Evolutionary conservation across 2,888 invertebrate species (phyloP).

Genomic region (Agrypnus murinus): DNA sequence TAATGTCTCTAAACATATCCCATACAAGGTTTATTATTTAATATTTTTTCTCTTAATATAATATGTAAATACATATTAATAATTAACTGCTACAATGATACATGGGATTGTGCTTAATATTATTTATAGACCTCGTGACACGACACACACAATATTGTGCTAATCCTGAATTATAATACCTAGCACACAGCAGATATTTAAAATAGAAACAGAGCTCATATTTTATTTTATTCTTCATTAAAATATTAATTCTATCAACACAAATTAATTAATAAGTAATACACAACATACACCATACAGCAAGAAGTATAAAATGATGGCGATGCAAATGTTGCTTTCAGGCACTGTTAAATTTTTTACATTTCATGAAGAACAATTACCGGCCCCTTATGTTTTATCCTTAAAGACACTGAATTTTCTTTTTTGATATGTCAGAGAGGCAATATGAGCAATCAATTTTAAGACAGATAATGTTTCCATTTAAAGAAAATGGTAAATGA

Average conservation of each 20-base stretch:
- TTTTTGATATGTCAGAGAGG: constrained; percentile 30
- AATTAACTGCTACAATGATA: constrained; percentile 41
- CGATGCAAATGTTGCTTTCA: constrained; percentile 50
- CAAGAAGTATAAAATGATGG: constrained; percentile 41
- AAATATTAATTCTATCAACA: constrained; percentile 40
- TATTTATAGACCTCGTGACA: constrained; percentile 42
- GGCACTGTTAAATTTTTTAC: constrained; percentile 53
- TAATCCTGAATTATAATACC: constrained; percentile 43
- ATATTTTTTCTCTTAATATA: constrained; percentile 10
- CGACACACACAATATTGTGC: constrained; percentile 35
- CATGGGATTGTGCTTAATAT: constrained; percentile 40
- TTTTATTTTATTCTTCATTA: constrained; percentile 33
- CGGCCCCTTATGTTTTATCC: constrained; percentile 53
- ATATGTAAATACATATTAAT: constrained; percentile 39
- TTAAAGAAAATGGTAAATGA: neutral
- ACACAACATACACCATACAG: constrained; percentile 43
- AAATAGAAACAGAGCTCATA: constrained; percentile 41
- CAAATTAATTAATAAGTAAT: constrained; percentile 27
- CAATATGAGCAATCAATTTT: constrained; percentile 3
- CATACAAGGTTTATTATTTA: constrained; percentile 29
- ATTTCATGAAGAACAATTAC: constrained; percentile 39
- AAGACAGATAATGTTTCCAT: neutral
- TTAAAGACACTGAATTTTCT: constrained; percentile 51
- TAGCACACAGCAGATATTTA: constrained; percentile 41
- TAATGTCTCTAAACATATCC: constrained; percentile 35